Base-by-base conservation (phyloP, 2,888 invertebrate genomes). In the Catotricha subobsoleta region DNA sequence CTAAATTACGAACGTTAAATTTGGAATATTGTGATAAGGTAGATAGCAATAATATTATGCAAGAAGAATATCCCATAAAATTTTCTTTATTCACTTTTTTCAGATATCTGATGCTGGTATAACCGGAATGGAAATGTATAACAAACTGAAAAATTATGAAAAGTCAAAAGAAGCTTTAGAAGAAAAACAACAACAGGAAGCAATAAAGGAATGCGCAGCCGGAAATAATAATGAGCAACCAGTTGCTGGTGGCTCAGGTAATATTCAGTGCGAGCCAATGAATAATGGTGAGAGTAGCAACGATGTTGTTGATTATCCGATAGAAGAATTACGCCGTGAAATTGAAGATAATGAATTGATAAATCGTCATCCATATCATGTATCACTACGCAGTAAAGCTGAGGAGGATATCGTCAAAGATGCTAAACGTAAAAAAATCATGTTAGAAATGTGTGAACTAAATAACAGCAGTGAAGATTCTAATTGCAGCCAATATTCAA, bases 321-420 rank as follows among this genome's bases (percentile, higher is more conserved):
- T 15, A 25, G 23, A 25, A 48, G 18, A 47, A 46, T 12, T 18
- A 15, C 7, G 10, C 48, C 33, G 48, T 48, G 8, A 52, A 52
- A 25, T 47, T 46, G 9, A 48, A 50, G 10, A 46, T 15, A 8
- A 50, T 51, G 1, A 40, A 50, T n/a, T 1, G 8, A 6, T 12
- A 12, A 21, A 35, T n/a, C 35, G 23, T 23, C n/a, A 37, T 18
- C 23, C 39, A 10, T 28, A 19, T 27, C 19, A 57, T 50, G 75
- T 78, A 47, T 68, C 73, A 39, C 55, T 78, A 19, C 69, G 77
- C 3, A 75, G 75, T 20, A 68, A 69, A 52, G 77, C 76, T 12
- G 78, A 78, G 55, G 72, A 74, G 51, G 76, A 77, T 50, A 78
- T 78, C 46, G 69, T 76, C 2, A 65, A 67, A 2, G 77, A 78